phyloP scores from a whole-genome alignment of 1,140 invertebrate genomes.

The Drosophila chauvacae region DNA sequence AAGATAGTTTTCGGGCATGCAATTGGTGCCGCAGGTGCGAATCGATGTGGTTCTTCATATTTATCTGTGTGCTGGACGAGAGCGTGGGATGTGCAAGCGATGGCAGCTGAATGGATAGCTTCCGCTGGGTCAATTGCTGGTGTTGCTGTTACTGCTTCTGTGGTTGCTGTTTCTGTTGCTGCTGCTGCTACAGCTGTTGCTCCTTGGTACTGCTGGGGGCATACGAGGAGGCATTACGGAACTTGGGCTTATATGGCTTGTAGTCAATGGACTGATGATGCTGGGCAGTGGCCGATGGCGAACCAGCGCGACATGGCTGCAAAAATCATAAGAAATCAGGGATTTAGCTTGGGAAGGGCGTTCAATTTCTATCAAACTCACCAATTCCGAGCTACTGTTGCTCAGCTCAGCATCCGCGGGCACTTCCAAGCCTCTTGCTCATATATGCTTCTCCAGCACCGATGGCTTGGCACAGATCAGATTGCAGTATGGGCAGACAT shows the following conservation, averaged over 20 bases:
- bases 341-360: not conserved
- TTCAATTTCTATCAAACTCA: slow-evolving; percentile 34
- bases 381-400: slow-evolving; percentile 81
- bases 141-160: slow-evolving; percentile 32
- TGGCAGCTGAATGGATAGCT: slow-evolving; percentile 50
- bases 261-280: slow-evolving; percentile 70
- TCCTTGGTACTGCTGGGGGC: slow-evolving; percentile 55
- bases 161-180: slow-evolving; percentile 14
- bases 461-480: slow-evolving; percentile 95
- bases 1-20: slow-evolving; percentile 52
- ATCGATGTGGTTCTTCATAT: slow-evolving; percentile 79
- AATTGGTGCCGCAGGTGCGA: slow-evolving; percentile 71
- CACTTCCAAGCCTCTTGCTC: slow-evolving; percentile 87
- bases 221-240: slow-evolving; percentile 88
- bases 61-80: slow-evolving; percentile 77
- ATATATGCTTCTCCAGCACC: slow-evolving; percentile 96
- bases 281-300: slow-evolving; percentile 69
- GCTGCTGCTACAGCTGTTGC: slow-evolving; percentile 49
- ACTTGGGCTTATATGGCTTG: slow-evolving; percentile 91
- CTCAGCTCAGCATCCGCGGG: slow-evolving; percentile 80
- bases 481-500: slow-evolving; percentile 95
- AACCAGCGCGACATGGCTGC: slow-evolving; percentile 74
- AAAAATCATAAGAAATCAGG: not conserved
- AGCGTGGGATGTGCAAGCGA: slow-evolving; percentile 69
- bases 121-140: slow-evolving; percentile 51